phyloP scores from a whole-genome alignment of 2,888 invertebrate genomes.

The Calameuta idolon region DNA sequence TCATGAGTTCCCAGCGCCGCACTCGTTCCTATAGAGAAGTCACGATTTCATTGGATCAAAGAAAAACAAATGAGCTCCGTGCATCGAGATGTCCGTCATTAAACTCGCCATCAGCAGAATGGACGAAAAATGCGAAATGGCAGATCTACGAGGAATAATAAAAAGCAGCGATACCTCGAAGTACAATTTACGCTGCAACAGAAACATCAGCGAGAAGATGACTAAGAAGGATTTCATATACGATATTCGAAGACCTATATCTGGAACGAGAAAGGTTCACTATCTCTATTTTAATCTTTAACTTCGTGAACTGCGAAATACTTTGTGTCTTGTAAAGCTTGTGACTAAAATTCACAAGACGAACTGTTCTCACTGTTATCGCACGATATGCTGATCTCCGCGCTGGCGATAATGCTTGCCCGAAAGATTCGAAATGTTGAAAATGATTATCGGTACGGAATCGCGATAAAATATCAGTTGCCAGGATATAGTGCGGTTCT shows the following conservation, averaged over 20 bases:
- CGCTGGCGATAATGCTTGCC: neutral
- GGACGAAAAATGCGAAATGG: conserved; percentile 10
- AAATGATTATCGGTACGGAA: neutral
- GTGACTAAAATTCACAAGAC: neutral
- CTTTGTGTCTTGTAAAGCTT: neutral
- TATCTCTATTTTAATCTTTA: neutral
- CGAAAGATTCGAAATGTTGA: neutral
- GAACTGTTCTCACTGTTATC: neutral
- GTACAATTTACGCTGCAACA: conserved; percentile 55
- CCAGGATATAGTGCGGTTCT: neutral
- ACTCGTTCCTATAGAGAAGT: neutral
- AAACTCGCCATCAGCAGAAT: neutral
- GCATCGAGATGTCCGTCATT: neutral
- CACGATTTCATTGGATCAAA: neutral
- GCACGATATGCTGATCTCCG: neutral
- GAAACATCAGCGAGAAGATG: conserved; percentile 55
- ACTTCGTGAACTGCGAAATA: neutral
- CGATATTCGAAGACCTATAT: conserved; percentile 44
- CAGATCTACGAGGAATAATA: conserved; percentile 22
- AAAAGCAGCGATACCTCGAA: conserved; percentile 40
- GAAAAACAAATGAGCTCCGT: neutral
- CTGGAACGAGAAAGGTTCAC: conserved; percentile 31
- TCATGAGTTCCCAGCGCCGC: neutral
- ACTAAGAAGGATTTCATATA: conserved; percentile 55
- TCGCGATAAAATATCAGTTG: neutral